Evolutionary conservation across 1,140 invertebrate genomes (phyloP).

Genomic region (Brachionus koreanus): DNA sequence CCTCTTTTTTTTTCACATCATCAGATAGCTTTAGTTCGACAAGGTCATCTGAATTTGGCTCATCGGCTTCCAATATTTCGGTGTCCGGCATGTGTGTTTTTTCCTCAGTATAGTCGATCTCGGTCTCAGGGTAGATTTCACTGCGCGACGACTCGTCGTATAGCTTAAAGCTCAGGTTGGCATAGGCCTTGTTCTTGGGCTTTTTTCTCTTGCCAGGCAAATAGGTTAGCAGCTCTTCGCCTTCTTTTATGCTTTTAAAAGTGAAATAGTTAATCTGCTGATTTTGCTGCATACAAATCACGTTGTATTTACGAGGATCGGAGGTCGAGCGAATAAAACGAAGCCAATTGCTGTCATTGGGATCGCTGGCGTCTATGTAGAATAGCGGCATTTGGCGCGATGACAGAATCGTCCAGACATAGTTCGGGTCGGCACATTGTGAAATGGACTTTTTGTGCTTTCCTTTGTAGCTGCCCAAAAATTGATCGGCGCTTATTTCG

Average conservation of each 20-base stretch:
- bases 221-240: slow-evolving; percentile 25
- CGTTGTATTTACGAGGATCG: slow-evolving; percentile 47
- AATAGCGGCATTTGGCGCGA: slow-evolving; percentile 42
- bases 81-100: background rate
- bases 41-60: background rate
- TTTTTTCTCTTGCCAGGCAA: slow-evolving; percentile 23
- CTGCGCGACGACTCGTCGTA: background rate
- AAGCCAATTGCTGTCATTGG: slow-evolving; percentile 46
- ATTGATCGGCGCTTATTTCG: slow-evolving; percentile 9
- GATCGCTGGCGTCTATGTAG: slow-evolving; percentile 47
- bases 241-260: background rate
- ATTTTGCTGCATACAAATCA: slow-evolving; percentile 48
- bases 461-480: slow-evolving; percentile 32
- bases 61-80: background rate
- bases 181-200: background rate
- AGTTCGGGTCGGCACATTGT: slow-evolving; percentile 9
- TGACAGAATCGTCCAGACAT: slow-evolving; percentile 40
- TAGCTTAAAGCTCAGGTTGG: background rate
- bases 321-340: slow-evolving; percentile 46
- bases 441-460: slow-evolving; percentile 4
- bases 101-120: background rate
- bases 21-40: background rate
- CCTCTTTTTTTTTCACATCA: background rate
- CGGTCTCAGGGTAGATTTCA: background rate
- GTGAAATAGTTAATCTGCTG: slow-evolving; percentile 47